Base-by-base conservation (phyloP, 1,140 invertebrate genomes). In the Brachionus calyciflorus region DNA sequence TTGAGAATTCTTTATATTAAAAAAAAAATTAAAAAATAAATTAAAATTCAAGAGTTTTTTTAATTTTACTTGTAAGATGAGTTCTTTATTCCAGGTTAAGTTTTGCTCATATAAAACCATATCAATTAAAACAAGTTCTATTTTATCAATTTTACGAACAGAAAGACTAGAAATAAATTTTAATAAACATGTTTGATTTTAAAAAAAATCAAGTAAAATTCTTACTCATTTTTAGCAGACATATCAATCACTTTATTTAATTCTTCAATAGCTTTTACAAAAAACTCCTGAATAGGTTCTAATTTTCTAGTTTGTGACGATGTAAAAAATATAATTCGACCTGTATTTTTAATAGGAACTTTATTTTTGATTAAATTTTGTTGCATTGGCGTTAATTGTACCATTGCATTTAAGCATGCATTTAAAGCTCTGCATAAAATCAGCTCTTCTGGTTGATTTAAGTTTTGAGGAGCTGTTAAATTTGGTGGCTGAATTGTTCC, bases 91-190 rank as follows among this genome's bases (percentile, higher is more conserved):
- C 2, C 93, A 91, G 82, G 89, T 88, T 1, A 89, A 88, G 49
- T 91, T 89, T 9, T 90, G 87, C 78, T 90, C 91, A 69, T 91
- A 88, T 1, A 93, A 93, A 80, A 90, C 90, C 21, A 93, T 90
- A 84, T 95, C 94, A 1, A 96, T 87, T 79, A 95, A 89, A 3
- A 94, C 90, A 57, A 96, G 85, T 83, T 95, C 92, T 81, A 92
- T 94, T 82, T 92, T 89, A 83, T 93, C 89, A 77, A 96, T 90
- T 60, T 60, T 60, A 10, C 37, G 55, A 21, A 60, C 37, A 0
- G n/a, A 17, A 19, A 60, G 19, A 37, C 55, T 60, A 37, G 17
- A 60, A 57, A 57, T 28, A 30, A 60, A 26, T 28, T 30, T 28
- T 33, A 60, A n/a, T 14, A n/a, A 30, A 30, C 26, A 12, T 14